These are phyloP conservation scores for Amorpha juglandis DNA, from an alignment of 2,888 invertebrate species.

Conservation along the genomic window DNA sequence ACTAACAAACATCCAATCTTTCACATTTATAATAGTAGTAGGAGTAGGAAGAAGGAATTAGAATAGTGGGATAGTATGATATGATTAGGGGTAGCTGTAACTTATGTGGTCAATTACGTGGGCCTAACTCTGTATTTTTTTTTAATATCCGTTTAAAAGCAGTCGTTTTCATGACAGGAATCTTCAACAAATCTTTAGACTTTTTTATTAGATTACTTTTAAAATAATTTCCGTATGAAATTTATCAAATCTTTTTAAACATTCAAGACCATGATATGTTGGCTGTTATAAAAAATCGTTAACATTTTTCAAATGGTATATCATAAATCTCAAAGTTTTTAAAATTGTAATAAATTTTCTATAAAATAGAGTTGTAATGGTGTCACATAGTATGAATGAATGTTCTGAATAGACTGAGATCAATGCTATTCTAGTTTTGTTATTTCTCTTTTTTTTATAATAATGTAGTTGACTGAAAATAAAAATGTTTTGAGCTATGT, in stretches of 20 bases:
- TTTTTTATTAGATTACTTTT: background rate
- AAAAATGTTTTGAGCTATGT: too few species aligned
- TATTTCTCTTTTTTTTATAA: background rate
- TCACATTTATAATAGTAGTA: too few species aligned
- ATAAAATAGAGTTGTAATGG: conserved; percentile 19
- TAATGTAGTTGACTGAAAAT: too few species aligned
- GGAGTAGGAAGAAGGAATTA: too few species aligned
- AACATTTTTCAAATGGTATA: conserved; percentile 18
- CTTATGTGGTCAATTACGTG: too few species aligned
- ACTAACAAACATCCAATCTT: too few species aligned
- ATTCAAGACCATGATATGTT: background rate
- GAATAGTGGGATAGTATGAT: too few species aligned
- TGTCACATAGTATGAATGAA: conserved; percentile 12
- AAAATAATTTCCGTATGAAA: background rate
- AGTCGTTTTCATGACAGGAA: too few species aligned
- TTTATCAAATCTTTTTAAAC: conserved; percentile 4
- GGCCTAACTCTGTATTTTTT: too few species aligned
- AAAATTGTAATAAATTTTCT: conserved; percentile 23
- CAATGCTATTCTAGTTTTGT: background rate
- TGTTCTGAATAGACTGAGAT: background rate
- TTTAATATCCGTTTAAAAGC: too few species aligned
- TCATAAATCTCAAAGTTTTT: conserved; percentile 15
- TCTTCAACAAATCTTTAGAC: too few species aligned
- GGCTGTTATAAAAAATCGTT: background rate
- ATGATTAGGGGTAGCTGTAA: too few species aligned